Base-by-base conservation (phyloP, 2,113 vertebrate genomes). In the Phylloscopus trochiloides region DNA sequence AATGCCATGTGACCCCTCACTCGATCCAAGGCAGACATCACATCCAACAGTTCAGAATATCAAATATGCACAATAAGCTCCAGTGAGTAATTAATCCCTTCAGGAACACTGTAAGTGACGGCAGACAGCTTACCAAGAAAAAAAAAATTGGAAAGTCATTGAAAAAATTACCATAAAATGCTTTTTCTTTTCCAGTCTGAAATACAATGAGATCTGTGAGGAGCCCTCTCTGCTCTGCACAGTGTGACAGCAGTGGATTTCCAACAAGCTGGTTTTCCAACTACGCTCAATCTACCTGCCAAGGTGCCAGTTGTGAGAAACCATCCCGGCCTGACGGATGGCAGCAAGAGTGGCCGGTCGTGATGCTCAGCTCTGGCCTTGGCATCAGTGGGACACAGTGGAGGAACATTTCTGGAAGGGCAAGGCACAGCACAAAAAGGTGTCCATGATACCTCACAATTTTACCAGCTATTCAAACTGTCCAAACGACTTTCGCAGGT, bases 371-470 rank as follows among this genome's bases (percentile, higher is more conserved):
- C 55, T 71, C 48, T 9, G 2, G 25, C 34, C 55, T 20, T 7
- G 0, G 24, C 0, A 0, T 10, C 3, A 1, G 8, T 5, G 38
- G 77, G 76, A 48, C 16, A 24, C 0, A 0, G 17, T 1, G 0
- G 26, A 43, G 40, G 50, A 28, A 38, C 3, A 12, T 19, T 36
- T 42, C 75, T 34, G 51, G 12, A 38, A 0, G 2, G 76, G 19
- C 29, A 10, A 4, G 2, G 58, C 42, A 47, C 4, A 6, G 81
- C 63, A 77, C 28, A 61, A 68, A 29, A 77, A 47, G 21, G 28
- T 17, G n/a, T 14, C 52, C 29, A 22, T 0, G 1, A 6, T 5
- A n/a, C 8, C 62, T 38, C 54, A 19, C 1, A 5, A 47, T 42
- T 66, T 12, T 16, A n/a, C 11, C 28, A 22, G 31, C 0, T 0